Evolutionary conservation across 2,888 invertebrate genomes (phyloP).

Genomic region (Brachynemurus nebulosus): DNA sequence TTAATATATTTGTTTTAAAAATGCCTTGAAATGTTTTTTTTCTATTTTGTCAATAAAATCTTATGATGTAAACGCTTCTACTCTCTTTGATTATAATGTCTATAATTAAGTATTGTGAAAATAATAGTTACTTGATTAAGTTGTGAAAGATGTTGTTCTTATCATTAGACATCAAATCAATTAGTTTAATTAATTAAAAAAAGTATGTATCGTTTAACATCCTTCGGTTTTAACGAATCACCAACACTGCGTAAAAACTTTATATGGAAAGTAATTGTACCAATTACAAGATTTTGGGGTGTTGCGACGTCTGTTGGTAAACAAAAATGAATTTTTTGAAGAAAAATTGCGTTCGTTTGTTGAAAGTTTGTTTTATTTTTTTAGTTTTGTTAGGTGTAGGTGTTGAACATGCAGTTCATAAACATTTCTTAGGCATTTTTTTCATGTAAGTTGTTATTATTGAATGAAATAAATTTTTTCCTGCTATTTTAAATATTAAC

Average conservation of each 20-base stretch:
- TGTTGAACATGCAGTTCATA: background rate
- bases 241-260: background rate
- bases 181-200: too few species aligned
- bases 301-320: background rate
- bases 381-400: background rate
- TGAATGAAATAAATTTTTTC: background rate
- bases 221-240: background rate
- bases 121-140: too few species aligned
- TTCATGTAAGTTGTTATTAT: background rate
- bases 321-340: background rate
- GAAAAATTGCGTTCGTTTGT: too few species aligned
- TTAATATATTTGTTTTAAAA: too few species aligned
- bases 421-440: background rate
- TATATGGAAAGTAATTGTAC: background rate
- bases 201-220: background rate
- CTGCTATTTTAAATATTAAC: background rate
- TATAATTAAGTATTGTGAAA: too few species aligned
- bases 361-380: background rate
- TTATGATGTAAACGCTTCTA: too few species aligned
- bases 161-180: too few species aligned
- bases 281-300: slow-evolving; percentile 1
- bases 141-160: too few species aligned
- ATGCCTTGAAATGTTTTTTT: too few species aligned
- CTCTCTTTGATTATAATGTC: too few species aligned
- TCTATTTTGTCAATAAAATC: too few species aligned